A percentile compares a stretch with the other conserved stretches of the same genome.
phyloP scores from a whole-genome alignment of 1,140 invertebrate genomes.

The Pogonomyrmex barbatus region DNA sequence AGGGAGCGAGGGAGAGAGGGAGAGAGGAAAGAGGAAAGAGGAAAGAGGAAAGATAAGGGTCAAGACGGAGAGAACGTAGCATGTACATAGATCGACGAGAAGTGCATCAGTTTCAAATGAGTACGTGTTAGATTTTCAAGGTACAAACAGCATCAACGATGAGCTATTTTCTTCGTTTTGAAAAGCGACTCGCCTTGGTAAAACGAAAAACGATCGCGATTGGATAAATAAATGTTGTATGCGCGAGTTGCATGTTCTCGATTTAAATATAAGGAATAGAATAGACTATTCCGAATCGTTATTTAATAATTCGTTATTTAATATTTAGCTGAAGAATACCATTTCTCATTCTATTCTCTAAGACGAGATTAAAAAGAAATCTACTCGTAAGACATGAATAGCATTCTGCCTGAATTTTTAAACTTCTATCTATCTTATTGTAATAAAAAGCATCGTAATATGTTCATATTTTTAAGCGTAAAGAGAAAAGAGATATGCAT shows the following conservation, averaged over 20 bases:
- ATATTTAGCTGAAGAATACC: neutral
- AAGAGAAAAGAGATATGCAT: neutral
- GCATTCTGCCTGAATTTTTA: too few species aligned
- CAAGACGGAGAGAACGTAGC: neutral
- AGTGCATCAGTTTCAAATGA: neutral
- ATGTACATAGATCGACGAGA: neutral
- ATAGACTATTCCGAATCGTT: neutral
- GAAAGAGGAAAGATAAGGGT: constrained; percentile 29
- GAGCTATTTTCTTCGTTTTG: neutral
- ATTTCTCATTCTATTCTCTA: neutral
- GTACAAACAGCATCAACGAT: neutral
- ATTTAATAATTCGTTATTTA: neutral
- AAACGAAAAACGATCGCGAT: neutral
- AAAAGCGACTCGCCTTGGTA: neutral
- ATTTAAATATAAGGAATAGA: neutral
- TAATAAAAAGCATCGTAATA: neutral
- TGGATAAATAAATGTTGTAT: neutral
- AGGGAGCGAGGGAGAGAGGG: neutral
- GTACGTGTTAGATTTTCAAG: neutral
- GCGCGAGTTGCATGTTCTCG: neutral
- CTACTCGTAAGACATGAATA: neutral
- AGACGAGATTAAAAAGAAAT: neutral
- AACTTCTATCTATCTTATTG: neutral
- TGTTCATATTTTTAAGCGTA: too few species aligned
- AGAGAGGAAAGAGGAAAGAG: neutral